These are phyloP conservation scores for Psittacula derbiana DNA, from an alignment of 2,797 vertebrate genomes.

Conservation along the genomic window DNA sequence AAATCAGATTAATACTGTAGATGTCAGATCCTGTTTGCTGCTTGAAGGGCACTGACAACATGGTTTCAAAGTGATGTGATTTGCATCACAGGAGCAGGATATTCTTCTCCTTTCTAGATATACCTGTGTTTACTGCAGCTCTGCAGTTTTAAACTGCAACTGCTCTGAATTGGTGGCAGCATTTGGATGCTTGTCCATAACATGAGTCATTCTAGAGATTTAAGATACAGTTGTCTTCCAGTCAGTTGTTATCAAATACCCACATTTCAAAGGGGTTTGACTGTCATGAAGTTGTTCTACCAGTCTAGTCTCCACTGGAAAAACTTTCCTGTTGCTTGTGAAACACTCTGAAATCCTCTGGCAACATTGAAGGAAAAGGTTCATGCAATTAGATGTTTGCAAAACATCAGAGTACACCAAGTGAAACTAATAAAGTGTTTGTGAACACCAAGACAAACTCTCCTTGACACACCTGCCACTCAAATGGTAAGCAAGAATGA, in stretches of 20 bases:
- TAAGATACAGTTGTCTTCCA: not conserved
- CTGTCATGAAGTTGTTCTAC: not conserved
- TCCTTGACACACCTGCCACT: not conserved
- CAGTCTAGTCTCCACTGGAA: not conserved
- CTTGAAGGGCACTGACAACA: not conserved
- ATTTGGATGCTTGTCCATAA: not conserved
- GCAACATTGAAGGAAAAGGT: not conserved
- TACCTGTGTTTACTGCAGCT: not conserved
- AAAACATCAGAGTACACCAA: not conserved
- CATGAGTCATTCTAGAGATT: not conserved
- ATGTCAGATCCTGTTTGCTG: not conserved
- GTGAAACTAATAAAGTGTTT: not conserved
- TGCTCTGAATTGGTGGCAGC: not conserved
- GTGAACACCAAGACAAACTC: not conserved
- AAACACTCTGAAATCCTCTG: conserved; percentile 20
- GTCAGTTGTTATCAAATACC: not conserved
- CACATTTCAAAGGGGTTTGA: not conserved
- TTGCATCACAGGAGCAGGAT: not conserved
- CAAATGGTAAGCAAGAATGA: not conserved
- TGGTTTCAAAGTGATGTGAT: not conserved
- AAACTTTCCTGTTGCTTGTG: conserved; percentile 8
- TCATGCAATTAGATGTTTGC: not conserved
- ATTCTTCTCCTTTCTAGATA: not conserved
- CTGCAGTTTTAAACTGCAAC: not conserved
- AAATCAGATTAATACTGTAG: not conserved